Percentiles rank a stretch among this genome's conserved stretches.
phyloP scores from a whole-genome alignment of 1,140 invertebrate species.

The Venustaconcha ellipsiformis region DNA sequence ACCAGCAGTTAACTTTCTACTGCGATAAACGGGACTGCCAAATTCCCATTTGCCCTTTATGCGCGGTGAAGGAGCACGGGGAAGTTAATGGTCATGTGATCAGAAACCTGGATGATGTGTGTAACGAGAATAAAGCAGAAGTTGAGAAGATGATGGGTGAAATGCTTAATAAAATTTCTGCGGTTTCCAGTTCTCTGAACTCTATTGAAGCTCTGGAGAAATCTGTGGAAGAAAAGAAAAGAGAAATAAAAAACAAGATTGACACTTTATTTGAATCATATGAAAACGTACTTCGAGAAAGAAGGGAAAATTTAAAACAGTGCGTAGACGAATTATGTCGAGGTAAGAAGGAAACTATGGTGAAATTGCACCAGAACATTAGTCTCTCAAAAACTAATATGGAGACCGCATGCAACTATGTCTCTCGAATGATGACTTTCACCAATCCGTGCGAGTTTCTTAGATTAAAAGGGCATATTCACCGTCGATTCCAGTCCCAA shows the following conservation, averaged over 20 bases:
- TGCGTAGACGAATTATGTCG: slow-evolving; percentile 22
- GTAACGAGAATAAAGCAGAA: slow-evolving; percentile 21
- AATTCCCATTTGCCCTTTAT: slow-evolving; percentile 26
- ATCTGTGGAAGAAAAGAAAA: slow-evolving; percentile 6
- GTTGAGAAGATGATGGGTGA: slow-evolving; percentile 27
- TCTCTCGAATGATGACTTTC: slow-evolving; percentile 29
- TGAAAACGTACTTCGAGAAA: neutral
- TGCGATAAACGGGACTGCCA: slow-evolving; percentile 27
- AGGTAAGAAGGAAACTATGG: slow-evolving; percentile 9
- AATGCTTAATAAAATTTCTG: slow-evolving; percentile 21
- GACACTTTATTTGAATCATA: slow-evolving; percentile 18
- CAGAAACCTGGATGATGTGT: slow-evolving; percentile 25
- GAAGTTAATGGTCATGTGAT: slow-evolving; percentile 22
- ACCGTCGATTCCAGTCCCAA: slow-evolving; percentile 6
- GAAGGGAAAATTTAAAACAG: slow-evolving; percentile 28
- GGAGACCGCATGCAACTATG: slow-evolving; percentile 31
- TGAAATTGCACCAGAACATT: neutral
- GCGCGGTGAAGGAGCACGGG: slow-evolving; percentile 21
- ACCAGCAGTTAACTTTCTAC: slow-evolving; percentile 29
- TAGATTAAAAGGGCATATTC: neutral
- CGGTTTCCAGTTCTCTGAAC: slow-evolving; percentile 19
- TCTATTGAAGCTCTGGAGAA: slow-evolving; percentile 5
- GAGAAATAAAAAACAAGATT: slow-evolving; percentile 7
- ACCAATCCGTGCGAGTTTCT: slow-evolving; percentile 28
- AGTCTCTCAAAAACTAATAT: slow-evolving; percentile 11